Percentiles rank a stretch among this genome's conserved stretches.
Evolutionary conservation across 1,140 invertebrate species (phyloP).

Genomic region (Tetragnatha versicolor): DNA sequence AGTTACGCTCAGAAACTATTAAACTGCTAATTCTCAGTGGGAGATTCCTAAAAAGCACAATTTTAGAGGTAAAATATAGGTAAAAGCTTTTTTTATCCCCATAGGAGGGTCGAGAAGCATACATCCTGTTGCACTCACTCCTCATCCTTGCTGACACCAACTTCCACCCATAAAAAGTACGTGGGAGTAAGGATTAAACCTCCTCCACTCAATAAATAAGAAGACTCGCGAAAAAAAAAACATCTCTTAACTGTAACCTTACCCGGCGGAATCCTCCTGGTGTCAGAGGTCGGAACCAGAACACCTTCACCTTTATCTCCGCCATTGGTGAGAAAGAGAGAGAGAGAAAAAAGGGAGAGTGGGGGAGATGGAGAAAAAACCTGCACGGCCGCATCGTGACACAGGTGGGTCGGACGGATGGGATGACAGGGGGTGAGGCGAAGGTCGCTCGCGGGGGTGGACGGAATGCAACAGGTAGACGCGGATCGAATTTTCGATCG

Average conservation of each 20-base stretch:
- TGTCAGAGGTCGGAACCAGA: slow-evolving; percentile 39
- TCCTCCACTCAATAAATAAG: slow-evolving; percentile 1
- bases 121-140: neutral
- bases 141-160: slow-evolving; percentile 4
- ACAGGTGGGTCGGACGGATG: neutral
- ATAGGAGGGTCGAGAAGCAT: neutral
- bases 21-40: no score
- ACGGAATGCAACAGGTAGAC: slow-evolving; percentile 27
- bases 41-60: no score
- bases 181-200: neutral
- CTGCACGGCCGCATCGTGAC: slow-evolving; percentile 3
- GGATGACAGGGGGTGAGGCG: neutral
- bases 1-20: no score
- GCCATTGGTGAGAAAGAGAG: no score
- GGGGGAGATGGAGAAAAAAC: slow-evolving; percentile 23
- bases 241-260: slow-evolving; percentile 32
- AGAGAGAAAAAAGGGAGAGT: neutral
- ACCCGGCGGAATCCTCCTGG: slow-evolving; percentile 10
- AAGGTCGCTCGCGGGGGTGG: slow-evolving; percentile 23
- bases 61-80: no score
- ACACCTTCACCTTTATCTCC: slow-evolving; percentile 53
- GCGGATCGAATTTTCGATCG: slow-evolving; percentile 1
- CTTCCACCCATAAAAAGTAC: neutral
- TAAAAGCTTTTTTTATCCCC: no score
- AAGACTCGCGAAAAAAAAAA: neutral